phyloP scores from a whole-genome alignment of 2,888 invertebrate species.

The Xylocampa areola region DNA sequence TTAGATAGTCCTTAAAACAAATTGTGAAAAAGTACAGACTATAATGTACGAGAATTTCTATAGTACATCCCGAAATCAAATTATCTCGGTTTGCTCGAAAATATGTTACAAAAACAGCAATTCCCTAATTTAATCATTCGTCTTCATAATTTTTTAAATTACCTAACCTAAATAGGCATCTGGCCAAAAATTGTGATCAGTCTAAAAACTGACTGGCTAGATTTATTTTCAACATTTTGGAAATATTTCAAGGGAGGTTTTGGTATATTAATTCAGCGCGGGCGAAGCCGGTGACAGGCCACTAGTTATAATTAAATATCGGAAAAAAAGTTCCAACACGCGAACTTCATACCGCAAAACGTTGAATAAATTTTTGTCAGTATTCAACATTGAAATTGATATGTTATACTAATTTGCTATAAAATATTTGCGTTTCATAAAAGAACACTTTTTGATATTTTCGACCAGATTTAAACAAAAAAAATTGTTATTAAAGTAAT shows the following conservation, averaged over 20 bases:
- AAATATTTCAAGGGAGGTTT: conserved; percentile 4
- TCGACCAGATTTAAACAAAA: neutral
- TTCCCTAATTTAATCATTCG: too few relatives aligned
- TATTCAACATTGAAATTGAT: conserved; percentile 24
- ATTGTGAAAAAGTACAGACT: too few relatives aligned
- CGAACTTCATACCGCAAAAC: conserved; percentile 28
- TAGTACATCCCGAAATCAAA: too few relatives aligned
- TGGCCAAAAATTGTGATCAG: neutral
- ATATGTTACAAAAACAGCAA: too few relatives aligned
- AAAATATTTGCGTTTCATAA: conserved; percentile 25
- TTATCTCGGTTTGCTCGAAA: too few relatives aligned
- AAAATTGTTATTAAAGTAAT: too few relatives aligned
- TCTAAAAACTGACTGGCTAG: neutral
- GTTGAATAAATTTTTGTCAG: conserved; percentile 18
- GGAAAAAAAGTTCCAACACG: conserved; percentile 37
- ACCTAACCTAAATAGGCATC: too few relatives aligned
- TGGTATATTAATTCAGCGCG: conserved; percentile 24
- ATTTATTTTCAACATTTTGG: neutral
- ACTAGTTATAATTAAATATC: conserved; percentile 50
- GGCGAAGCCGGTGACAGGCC: conserved; percentile 28
- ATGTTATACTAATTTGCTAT: conserved; percentile 17
- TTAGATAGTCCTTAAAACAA: too few relatives aligned
- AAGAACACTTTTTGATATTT: conserved; percentile 24
- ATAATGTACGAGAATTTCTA: too few relatives aligned
- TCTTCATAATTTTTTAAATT: too few relatives aligned